Evolutionary conservation across 1,140 invertebrate genomes (phyloP), one percentile per base, ranked within the genome.

Genomic region (Brachionus rotundiformis): DNA sequence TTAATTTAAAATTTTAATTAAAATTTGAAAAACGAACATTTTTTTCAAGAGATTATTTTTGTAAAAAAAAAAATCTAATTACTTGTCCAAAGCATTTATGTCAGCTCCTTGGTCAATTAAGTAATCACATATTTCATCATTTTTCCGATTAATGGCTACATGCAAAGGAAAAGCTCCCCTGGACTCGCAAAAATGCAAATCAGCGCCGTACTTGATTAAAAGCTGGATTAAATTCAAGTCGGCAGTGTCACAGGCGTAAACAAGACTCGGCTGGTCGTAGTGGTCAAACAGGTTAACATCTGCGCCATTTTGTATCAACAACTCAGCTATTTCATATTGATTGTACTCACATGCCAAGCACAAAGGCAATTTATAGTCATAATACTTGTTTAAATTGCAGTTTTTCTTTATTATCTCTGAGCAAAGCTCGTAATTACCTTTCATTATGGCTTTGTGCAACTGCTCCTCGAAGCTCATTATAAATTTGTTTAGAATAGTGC

Each of bases 131-230:
- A 87, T 86, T 61, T 85, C 84, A 33, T 85, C 83, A 82, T 86
- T 86, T 73, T 87, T 86, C 1, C 86, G 85, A 65, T 86, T 85
- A 23, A 86, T 86, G n/a, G 86, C 86, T 1, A 87, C 84, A 83
- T 88, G 86, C 3, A 88, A 83, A 16, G 86, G 85, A 25, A 86
- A 86, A 13, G 85, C 82, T 19, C 86, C 87, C 82, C 82, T 85
- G 0, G 82, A 80, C 75, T 88, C 86, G 10, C 76, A 44, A 27
- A 83, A 41, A 77, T 87, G 85, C 0, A 87, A 77, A 81, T 87
- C 79, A n/a, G 84, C 85, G 8, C 84, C 84, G 79, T 85, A 77
- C 25, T 86, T 83, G 6, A 88, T 76, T 5, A 88, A 82, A 81
- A 85, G 86, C 36, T 83, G 82, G 16, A 85, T 85, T 8, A 88